Evolutionary conservation across 2,113 vertebrate genomes (phyloP), one percentile per base, ranked within the genome.

Genomic region (Sander lucioperca): DNA sequence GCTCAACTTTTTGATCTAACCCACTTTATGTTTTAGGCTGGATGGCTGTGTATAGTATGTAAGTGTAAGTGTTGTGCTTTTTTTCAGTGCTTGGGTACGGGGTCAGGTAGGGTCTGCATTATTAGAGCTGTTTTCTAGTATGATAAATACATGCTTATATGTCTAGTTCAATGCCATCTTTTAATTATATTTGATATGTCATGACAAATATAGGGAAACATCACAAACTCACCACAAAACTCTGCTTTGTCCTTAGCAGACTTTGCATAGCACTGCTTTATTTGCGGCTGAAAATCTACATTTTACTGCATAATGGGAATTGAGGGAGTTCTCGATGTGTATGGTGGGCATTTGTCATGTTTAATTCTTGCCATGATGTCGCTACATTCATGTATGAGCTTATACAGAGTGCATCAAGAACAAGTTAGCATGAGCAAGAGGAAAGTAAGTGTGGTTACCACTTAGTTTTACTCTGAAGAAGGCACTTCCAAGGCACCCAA

Each of bases 351-450:
- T 71, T 13, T 30, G 19, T 11, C 21, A 30, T 51, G 50, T 39
- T 53, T 23, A 23, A 65, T 81, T 86, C n/a, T 21, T 12, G 6
- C 66, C 30, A 15, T n/a, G 53, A n/a, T 33, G 27, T 21, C 30
- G 25, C 51, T 62, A 64, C 72, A 67, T 74, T 77, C 43, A 66
- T 43, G 39, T 68, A 47, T 77, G 80, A 81, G 66, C 67, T 87
- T 81, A 71, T 33, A 47, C 36, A 65, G 67, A 33, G 50, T 36
- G 33, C 36, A 79, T 21, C 1, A 33, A 59, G 53, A 80, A 48
- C 3, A 12, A 72, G 69, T 65, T 57, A 61, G 59, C 21, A 14
- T 48, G 11, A 75, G 53, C 36, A 14, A 39, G 67, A 74, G 39
- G 36, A 21, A 68, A 45, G 48, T 69, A 51, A 79, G 16, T 10